A percentile compares a stretch with the other conserved stretches of the same genome.
phyloP scores from a whole-genome alignment of 2,797 vertebrate genomes.

The Pempheris klunzingeri region DNA sequence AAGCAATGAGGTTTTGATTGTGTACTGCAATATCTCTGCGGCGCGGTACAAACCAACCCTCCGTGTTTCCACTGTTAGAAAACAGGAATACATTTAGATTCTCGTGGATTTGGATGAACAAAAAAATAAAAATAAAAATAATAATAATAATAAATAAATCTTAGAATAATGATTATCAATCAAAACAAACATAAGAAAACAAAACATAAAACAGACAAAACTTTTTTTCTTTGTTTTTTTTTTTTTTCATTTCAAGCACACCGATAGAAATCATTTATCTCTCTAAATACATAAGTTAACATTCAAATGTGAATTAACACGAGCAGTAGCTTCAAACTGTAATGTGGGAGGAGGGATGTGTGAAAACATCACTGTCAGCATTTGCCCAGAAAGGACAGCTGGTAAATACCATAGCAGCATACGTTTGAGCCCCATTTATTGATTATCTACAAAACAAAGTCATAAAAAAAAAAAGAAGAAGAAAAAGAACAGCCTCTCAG shows the following conservation, averaged over 20 bases:
- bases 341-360: constrained; percentile 53
- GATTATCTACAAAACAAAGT: constrained; percentile 66
- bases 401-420: constrained; percentile 79
- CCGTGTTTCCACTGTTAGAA: constrained; percentile 45
- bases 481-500: constrained; percentile 42
- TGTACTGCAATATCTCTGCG: constrained; percentile 69
- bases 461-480: no score
- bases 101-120: constrained; percentile 57
- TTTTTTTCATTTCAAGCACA: constrained; percentile 65
- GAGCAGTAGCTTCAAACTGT: constrained; percentile 78
- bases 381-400: constrained; percentile 56
- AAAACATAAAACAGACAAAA: constrained; percentile 47
- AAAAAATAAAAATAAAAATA: constrained; percentile 64
- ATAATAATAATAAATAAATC: constrained; percentile 61
- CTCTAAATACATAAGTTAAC: constrained; percentile 83
- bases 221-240: constrained; percentile 44
- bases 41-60: constrained; percentile 61
- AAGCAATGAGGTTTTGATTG: constrained; percentile 72
- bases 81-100: constrained; percentile 46
- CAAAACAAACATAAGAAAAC: constrained; percentile 48
- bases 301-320: constrained; percentile 84
- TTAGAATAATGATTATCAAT: constrained; percentile 63
- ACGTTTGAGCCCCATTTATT: constrained; percentile 71
- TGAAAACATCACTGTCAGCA: constrained; percentile 52
- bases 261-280: constrained; percentile 64